These are phyloP conservation scores for Archegozetes longisetosus DNA, from an alignment of 1,140 invertebrate species.

Conservation along the genomic window DNA sequence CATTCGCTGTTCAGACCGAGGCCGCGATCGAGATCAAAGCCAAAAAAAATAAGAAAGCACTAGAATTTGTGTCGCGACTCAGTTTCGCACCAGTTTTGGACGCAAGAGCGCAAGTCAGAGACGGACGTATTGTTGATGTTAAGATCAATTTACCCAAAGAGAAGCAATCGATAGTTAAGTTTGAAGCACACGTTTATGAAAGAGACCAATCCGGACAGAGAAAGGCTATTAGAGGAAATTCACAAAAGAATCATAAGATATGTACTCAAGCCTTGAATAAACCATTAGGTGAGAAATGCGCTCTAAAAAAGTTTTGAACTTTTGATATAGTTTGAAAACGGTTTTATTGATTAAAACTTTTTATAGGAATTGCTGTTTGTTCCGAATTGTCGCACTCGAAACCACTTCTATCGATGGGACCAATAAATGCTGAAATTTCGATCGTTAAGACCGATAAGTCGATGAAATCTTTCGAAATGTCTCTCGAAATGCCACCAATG, in stretches of 20 bases:
- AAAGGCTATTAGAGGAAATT: neutral
- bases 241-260: neutral
- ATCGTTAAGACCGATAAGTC: constrained; percentile 4
- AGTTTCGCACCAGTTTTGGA: constrained; percentile 8
- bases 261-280: neutral
- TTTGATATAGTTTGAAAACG: too few species aligned
- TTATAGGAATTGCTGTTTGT: too few species aligned
- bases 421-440: constrained; percentile 1
- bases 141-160: constrained; percentile 11
- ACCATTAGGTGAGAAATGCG: neutral
- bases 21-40: constrained; percentile 5
- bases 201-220: constrained; percentile 4
- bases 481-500: neutral
- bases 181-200: constrained; percentile 4
- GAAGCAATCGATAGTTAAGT: neutral
- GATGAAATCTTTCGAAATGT: constrained; percentile 2
- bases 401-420: too few species aligned
- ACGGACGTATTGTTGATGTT: neutral
- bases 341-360: too few species aligned
- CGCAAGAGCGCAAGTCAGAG: neutral
- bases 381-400: too few species aligned
- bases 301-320: too few species aligned
- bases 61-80: neutral
- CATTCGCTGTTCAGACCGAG: constrained; percentile 3
- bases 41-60: neutral